Base-by-base conservation (phyloP, 1,140 invertebrate species). In the Aphelenchoides avenae region DNA sequence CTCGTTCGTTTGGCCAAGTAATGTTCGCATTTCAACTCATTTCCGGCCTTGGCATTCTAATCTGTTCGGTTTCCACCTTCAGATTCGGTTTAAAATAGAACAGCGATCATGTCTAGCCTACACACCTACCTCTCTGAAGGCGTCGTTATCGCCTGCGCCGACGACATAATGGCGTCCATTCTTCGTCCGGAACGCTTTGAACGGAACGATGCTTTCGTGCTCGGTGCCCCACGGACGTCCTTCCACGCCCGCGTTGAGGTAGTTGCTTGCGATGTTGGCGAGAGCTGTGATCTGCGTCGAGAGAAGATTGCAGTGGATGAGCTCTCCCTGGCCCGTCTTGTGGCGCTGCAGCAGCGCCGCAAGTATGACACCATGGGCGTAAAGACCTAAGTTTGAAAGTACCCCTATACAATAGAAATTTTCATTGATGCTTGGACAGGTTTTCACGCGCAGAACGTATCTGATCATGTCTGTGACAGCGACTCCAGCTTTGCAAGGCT, bases 351-450 rank as follows among this genome's bases (percentile, higher is more conserved):
- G 78, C 7, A 96, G 76, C 2, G 91, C 91, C 13, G 91, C 88
- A 80, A 96, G 81, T 44, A 96, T 94, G 0, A 91, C 89, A n/a
- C 90, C 89, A 77, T 92, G 88, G 5, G 90, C 89, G 78, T 92
- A 93, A 1, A 96, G 78, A 0, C 91, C 92, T n/a, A n/a, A n/a
- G n/a, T n/a, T n/a, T n/a, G n/a, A n/a, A n/a, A n/a, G n/a, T n/a
- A n/a, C n/a, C n/a, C n/a, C n/a, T n/a, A n/a, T n/a, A n/a, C n/a
- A n/a, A n/a, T n/a, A n/a, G n/a, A n/a, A n/a, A n/a, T n/a, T n/a
- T n/a, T n/a, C n/a, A n/a, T n/a, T n/a, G n/a, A n/a, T n/a, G n/a
- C n/a, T n/a, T n/a, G n/a, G n/a, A n/a, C n/a, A n/a, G n/a, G n/a
- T n/a, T 13, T 57, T 18, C n/a, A 54, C 1, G 13, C 6, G 20